These are phyloP conservation scores for Elachura formosa DNA, from an alignment of 2,113 vertebrate genomes.

Conservation along the genomic window DNA sequence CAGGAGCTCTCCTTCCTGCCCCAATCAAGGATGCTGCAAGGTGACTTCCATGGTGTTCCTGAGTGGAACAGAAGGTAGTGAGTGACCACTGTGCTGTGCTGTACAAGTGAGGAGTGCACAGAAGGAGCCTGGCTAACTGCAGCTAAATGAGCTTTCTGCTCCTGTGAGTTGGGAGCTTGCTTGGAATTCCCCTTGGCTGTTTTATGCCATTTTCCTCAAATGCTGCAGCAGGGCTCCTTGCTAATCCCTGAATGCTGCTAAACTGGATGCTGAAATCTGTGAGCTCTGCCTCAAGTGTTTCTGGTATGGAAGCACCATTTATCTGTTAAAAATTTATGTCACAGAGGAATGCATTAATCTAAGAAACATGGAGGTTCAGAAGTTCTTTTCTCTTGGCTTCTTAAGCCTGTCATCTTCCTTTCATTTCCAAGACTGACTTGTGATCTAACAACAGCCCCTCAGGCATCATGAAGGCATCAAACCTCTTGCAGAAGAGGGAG, in stretches of 20 bases:
- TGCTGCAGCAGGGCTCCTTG: neutral
- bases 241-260: neutral
- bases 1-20: neutral
- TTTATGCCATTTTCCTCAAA: neutral
- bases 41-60: neutral
- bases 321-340: neutral
- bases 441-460: neutral
- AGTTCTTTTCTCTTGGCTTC: neutral
- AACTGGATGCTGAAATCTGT: neutral
- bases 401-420: neutral
- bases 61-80: neutral
- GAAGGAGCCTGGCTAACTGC: neutral
- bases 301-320: neutral
- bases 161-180: neutral
- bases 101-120: neutral
- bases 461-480: neutral
- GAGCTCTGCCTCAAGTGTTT: neutral
- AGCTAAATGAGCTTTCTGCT: neutral
- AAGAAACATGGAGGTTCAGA: neutral
- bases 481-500: neutral
- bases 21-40: neutral
- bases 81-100: neutral
- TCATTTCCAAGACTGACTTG: neutral
- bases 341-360: neutral
- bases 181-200: neutral